Evolutionary conservation across 2,113 vertebrate species (phyloP).

Genomic region (Procavia capensis): DNA sequence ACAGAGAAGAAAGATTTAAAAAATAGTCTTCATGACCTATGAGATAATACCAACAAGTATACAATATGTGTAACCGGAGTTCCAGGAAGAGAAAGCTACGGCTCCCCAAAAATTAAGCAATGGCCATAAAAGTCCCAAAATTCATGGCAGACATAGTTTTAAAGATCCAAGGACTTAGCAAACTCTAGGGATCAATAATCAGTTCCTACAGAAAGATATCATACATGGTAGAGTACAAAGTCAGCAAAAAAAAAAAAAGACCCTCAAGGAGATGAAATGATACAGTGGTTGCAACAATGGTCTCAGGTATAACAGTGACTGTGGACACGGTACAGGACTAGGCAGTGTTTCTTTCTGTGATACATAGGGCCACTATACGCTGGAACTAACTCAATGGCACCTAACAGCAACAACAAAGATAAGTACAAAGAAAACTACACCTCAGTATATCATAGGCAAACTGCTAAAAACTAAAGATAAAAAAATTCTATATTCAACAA

Average conservation of each 20-base stretch:
- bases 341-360: no score
- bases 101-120: not conserved
- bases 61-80: not conserved
- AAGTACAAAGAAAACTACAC: not conserved
- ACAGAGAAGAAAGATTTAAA: not conserved
- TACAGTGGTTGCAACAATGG: no score
- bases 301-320: no score
- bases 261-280: no score
- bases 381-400: no score
- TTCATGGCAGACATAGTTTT: not conserved
- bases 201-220: no score
- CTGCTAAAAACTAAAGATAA: not conserved
- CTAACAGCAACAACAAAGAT: no score
- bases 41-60: not conserved
- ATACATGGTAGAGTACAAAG: no score
- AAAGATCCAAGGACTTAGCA: not conserved
- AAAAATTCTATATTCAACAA: not conserved
- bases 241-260: no score
- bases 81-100: not conserved
- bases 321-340: no score
- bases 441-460: not conserved
- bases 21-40: not conserved
- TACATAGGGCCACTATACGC: no score
- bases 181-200: no score
- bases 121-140: not conserved